Evolutionary conservation across 2,888 invertebrate genomes (phyloP).

Genomic region (Willowsia nigromaculata): DNA sequence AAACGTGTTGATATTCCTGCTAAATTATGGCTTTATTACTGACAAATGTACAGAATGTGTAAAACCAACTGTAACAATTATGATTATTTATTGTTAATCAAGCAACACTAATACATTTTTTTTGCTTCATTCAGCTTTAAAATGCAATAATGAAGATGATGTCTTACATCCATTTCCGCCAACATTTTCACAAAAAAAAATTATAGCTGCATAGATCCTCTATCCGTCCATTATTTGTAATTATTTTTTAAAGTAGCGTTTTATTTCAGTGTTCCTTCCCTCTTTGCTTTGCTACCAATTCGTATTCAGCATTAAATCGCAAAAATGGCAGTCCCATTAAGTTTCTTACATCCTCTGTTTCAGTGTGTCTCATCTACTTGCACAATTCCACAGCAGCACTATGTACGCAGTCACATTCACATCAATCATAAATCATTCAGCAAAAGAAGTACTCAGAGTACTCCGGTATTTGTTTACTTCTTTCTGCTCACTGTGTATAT

Average conservation of each 20-base stretch:
- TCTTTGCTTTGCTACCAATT: too few species aligned
- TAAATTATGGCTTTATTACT: not conserved
- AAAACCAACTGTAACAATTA: not conserved
- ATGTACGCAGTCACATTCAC: too few species aligned
- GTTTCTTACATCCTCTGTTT: too few species aligned
- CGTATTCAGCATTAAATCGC: too few species aligned
- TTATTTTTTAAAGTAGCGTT: not conserved
- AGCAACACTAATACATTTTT: not conserved
- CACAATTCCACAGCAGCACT: too few species aligned
- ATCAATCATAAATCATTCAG: too few species aligned
- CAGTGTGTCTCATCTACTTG: too few species aligned
- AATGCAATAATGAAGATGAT: conserved; percentile 2
- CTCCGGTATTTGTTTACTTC: too few species aligned
- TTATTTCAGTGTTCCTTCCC: not conserved
- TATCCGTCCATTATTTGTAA: not conserved
- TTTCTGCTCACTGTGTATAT: too few species aligned
- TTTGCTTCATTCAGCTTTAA: not conserved
- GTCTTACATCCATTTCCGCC: not conserved
- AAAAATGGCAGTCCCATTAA: too few species aligned
- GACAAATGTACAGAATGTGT: not conserved
- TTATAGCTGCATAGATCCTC: not conserved
- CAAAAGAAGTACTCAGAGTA: too few species aligned
- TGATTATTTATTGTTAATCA: not conserved
- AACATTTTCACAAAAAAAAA: not conserved
- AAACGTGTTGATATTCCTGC: not conserved